A percentile compares a stretch with the other conserved stretches of the same genome.
These are phyloP conservation scores for Drosophila yooni DNA, from an alignment of 2,888 invertebrate species.

Conservation along the genomic window DNA sequence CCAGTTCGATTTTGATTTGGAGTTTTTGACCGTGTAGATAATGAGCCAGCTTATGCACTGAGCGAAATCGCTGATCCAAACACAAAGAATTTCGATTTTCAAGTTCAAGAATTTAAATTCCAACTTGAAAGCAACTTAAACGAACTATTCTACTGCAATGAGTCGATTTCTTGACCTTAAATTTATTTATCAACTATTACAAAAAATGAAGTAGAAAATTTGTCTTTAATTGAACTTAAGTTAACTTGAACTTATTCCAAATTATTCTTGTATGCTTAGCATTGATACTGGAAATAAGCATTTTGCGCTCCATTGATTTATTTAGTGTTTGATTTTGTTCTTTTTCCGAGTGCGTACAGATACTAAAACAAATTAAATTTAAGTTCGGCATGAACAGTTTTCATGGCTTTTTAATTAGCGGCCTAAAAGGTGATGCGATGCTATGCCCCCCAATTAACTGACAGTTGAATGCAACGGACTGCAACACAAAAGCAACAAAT, in stretches of 20 bases:
- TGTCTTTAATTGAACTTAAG: background rate
- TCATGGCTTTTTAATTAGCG: slow-evolving; percentile 69
- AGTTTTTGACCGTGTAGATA: slow-evolving; percentile 3
- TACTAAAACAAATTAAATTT: background rate
- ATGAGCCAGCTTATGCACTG: slow-evolving; percentile 14
- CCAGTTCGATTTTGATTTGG: slow-evolving; percentile 4
- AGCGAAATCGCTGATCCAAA: background rate
- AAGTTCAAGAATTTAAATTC: background rate
- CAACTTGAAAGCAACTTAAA: background rate
- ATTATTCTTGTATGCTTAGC: background rate
- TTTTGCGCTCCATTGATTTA: background rate
- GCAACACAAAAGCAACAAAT: slow-evolving; percentile 17
- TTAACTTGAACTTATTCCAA: background rate
- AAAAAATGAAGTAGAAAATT: background rate
- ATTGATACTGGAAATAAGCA: background rate
- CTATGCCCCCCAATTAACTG: slow-evolving; percentile 54
- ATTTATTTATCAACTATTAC: background rate
- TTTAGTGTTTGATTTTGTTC: background rate
- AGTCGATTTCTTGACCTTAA: background rate
- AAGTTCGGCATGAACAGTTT: slow-evolving; percentile 35
- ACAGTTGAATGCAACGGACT: slow-evolving; percentile 35
- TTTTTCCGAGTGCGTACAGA: slow-evolving; percentile 1
- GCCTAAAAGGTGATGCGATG: slow-evolving; percentile 35
- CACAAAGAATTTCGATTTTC: background rate
- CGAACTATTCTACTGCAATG: background rate